phyloP scores from a whole-genome alignment of 2,888 invertebrate species.

The Unio delphinus region DNA sequence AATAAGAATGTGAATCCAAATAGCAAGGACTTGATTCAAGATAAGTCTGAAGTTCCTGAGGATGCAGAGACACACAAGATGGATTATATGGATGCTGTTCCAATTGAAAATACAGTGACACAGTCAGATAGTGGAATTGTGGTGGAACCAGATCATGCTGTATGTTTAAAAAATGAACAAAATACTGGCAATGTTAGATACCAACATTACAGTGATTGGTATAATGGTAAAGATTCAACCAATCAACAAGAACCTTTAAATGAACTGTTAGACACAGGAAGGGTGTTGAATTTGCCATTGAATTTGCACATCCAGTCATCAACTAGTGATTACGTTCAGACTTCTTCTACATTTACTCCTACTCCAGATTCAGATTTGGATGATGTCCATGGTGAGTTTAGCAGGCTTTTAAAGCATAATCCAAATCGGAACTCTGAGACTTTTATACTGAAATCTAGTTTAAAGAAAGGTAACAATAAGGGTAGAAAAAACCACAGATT shows the following conservation, averaged over 20 bases:
- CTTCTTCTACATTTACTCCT: constrained; percentile 2
- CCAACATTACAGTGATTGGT: not conserved
- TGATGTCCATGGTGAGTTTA: constrained; percentile 46
- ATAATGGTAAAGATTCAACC: not conserved
- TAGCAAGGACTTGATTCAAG: constrained; percentile 10
- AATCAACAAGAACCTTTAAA: not conserved
- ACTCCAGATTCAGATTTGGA: constrained; percentile 28
- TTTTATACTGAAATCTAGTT: constrained; percentile 45
- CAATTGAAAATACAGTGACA: constrained; percentile 33
- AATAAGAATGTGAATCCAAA: constrained; percentile 6
- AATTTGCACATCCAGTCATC: constrained; percentile 1
- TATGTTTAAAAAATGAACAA: not conserved
- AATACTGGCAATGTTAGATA: not conserved
- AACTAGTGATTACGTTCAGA: not conserved
- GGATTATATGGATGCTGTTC: constrained; percentile 6
- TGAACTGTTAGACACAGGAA: not conserved
- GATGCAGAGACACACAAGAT: constrained; percentile 1
- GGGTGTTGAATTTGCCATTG: constrained; percentile 11
- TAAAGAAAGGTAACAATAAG: constrained; percentile 34
- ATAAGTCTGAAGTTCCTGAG: not conserved
- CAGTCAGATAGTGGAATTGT: constrained; percentile 58
- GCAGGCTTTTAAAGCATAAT: constrained; percentile 34
- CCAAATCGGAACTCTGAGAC: constrained; percentile 49
- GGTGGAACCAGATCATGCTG: constrained; percentile 8
- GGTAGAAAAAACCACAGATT: constrained; percentile 43